phyloP scores from a whole-genome alignment of 2,797 vertebrate species.

The Schizopygopsis malacanthus region DNA sequence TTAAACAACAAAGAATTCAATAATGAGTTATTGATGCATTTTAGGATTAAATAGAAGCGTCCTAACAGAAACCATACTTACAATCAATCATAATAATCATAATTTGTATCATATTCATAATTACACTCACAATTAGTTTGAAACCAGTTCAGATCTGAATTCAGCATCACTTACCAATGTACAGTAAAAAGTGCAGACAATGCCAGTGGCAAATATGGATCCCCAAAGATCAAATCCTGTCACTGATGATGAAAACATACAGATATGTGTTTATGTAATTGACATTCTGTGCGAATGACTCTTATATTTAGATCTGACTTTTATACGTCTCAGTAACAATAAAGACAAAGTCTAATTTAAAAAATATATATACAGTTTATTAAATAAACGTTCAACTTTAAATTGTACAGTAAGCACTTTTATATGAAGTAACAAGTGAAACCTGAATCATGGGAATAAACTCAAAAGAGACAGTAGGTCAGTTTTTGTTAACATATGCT shows the following conservation, averaged over 20 bases:
- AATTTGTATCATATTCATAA: neutral
- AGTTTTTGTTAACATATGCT: neutral
- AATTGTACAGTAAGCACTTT: neutral
- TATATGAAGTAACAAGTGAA: neutral
- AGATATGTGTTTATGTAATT: neutral
- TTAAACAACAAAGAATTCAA: neutral
- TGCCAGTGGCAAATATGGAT: conserved; percentile 84
- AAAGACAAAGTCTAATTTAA: neutral
- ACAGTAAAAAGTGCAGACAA: conserved; percentile 86
- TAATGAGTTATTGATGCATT: neutral
- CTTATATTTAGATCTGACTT: neutral
- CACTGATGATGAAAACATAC: conserved; percentile 69
- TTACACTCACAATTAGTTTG: neutral
- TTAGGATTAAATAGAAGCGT: neutral
- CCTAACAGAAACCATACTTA: neutral
- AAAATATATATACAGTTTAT: neutral
- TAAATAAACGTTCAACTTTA: neutral
- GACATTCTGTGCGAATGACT: neutral
- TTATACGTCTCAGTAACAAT: neutral
- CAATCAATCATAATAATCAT: neutral
- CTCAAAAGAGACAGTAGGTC: neutral
- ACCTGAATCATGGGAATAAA: neutral
- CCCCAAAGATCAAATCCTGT: conserved; percentile 85
- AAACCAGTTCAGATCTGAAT: neutral
- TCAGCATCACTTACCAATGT: conserved; percentile 79